Base-by-base conservation (phyloP, 1,140 invertebrate genomes). In the Drosophila kepulauana region DNA sequence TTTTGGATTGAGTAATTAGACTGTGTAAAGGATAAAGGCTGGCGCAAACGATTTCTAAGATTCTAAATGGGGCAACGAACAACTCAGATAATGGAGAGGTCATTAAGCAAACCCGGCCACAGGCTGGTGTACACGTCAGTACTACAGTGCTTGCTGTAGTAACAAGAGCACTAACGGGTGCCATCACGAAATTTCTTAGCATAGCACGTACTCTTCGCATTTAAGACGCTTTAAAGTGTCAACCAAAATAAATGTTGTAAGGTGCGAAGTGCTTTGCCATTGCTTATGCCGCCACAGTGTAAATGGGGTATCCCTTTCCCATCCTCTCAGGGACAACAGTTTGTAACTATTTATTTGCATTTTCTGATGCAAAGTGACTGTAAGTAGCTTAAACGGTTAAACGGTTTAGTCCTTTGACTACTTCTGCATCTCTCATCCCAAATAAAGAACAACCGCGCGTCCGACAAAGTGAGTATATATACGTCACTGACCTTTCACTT, bases 301-400 rank as follows among this genome's bases (percentile, higher is more conserved):
- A 48, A 3, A 30, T 20, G 13, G 25, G 48, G 7, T 13, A 1
- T 8, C 33, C 61, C 72, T 38, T 38, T 38, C 8, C 35, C 35
- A 38, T 54, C 74, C 41, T 72, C 64, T 54, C 68, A 58, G 73
- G 59, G 51, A 63, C 68, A 81, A 69, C 70, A 86, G 70, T 72
- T 76, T 82, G 77, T 69, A 67, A 77, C 69, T 82, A 88, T 87
- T 88, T 87, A 87, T 82, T 88, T 82, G 63, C 78, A 79, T 78
- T 88, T 84, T 78, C 57, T 86, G 73, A 54, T 48, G 66, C 63
- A 78, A 80, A 85, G 74, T 85, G 75, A 85, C 81, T 75, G 54
- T 82, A 88, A 88, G 84, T 88, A 87, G 76, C 79, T 82, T 88
- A 88, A 82, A 88, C 64, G 64, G 61, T 82, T 88, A 88, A 82